Conservation (phyloP, 1,140 invertebrate species). For the Proctacanthus coquilletti region DNA sequence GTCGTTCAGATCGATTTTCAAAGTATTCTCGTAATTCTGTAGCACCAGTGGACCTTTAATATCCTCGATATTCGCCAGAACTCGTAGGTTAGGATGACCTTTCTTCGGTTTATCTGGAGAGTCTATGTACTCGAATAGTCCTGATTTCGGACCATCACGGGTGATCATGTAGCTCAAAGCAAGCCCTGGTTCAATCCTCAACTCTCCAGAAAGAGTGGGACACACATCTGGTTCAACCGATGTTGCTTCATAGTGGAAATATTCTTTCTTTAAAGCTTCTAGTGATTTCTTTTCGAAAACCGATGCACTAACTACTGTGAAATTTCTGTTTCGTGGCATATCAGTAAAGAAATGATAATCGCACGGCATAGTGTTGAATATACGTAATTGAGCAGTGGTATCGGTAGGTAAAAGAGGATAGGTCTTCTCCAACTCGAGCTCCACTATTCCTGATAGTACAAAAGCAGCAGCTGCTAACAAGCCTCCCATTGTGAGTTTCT, state of each 20-base stretch:
- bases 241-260: constrained; percentile 8
- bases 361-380: constrained; percentile 51
- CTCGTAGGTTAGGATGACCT: constrained; percentile 8
- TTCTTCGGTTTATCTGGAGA: constrained; percentile 9
- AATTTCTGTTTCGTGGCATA: constrained; percentile 4
- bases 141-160: constrained; percentile 6
- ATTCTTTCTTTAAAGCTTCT: no score
- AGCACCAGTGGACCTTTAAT: not conserved
- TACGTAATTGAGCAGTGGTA: constrained; percentile 43
- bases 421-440: constrained; percentile 56
- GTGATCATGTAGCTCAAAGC: constrained; percentile 34
- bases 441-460: constrained; percentile 68
- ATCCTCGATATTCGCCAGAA: constrained; percentile 15
- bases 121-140: constrained; percentile 16
- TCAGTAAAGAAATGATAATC: constrained; percentile 14
- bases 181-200: constrained; percentile 16
- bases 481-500: constrained; percentile 70
- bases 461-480: constrained; percentile 70
- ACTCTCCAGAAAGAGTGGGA: constrained; percentile 8
- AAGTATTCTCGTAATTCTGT: not conserved
- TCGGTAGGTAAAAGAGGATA: constrained; percentile 39
- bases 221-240: constrained; percentile 7
- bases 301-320: constrained; percentile 10
- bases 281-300: constrained; percentile 18
- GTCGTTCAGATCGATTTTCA: constrained; percentile 11